Evolutionary conservation across 2,113 vertebrate species (phyloP), one percentile per base, ranked within the genome.

Genomic region (Amphiprion ocellaris): DNA sequence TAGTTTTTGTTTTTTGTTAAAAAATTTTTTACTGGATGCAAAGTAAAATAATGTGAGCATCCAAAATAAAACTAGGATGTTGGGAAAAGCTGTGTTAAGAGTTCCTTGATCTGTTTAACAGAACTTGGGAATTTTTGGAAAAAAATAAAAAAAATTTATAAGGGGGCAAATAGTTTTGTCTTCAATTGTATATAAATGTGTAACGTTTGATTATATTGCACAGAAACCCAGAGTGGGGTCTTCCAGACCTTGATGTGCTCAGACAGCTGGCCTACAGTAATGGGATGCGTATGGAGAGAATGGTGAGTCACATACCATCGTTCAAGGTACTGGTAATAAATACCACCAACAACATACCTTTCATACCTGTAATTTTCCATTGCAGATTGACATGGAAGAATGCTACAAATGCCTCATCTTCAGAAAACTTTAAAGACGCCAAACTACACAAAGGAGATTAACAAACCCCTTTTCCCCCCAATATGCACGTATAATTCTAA

Each of bases 181-280:
- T 26, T 26, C 3, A 26, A 26, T 26, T 26, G 26, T 26, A 26
- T 26, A 26, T 3, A 26, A 2, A 26, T 26, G 2, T 26, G 49
- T 9, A 4, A 54, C 47, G 3, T 72, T 7, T 30, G 17, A 52
- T 28, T 37, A 4, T 76, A 47, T 53, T 33, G 16, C 9, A 33
- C 67, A 95, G 94, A 71, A 95, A 95, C 74, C 90, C 92, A 49
- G 94, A 94, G 16, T 95, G 93, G 94, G 94, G 95, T 58, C 95
- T 95, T 62, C 90, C 91, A 30, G 95, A 96, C 39, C 83, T 94
- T 0, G 91, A 95, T 5, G 91, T 94, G 10, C 91, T 95, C 46
- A 90, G 93, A 80, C 93, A 95, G 74, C 69, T 94, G 72, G 93
- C 92, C 17, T 93, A 86, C 50, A 69, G 65, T 19, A 93, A 90